Base-by-base conservation (phyloP, 2,888 invertebrate species). In the Biston betularia region DNA sequence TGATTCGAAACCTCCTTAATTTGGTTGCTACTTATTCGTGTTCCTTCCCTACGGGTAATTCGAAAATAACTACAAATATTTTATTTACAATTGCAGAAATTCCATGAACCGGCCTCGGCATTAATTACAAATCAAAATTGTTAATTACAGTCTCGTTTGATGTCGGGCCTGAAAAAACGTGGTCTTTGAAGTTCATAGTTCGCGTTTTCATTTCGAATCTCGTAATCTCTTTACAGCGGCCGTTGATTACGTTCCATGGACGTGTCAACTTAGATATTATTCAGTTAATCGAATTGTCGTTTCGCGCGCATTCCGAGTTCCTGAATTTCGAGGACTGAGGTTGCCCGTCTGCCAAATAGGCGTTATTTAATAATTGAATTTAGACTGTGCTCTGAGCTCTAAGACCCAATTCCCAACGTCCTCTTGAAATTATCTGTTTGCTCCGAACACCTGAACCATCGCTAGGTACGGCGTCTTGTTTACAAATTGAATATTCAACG, bases 251-350 rank as follows among this genome's bases (percentile, higher is more conserved):
- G 70, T 73, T 70, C 70, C 72, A 65, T 69, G 74, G 74, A 76
- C 78, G 76, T 80, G 77, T 77, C 75, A 79, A 78, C 78, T 77
- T 65, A 76, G 67, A 79, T 78, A 80, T 79, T 74, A 80, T 79
- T 75, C 73, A 66, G 75, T 68, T 81, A 85, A 84, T 84, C 79
- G 77, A 79, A 81, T 84, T 75, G 75, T 71, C 76, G 75, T 74
- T 77, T 68, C 71, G 72, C 57, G 69, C 71, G 69, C 70, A 70
- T 72, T 76, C 69, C 68, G 69, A 63, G 67, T 69, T 70, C 73
- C 66, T 65, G 72, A 74, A 78, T 75, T 81, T 73, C 59, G 65
- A 59, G 66, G 62, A 74, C 69, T 72, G 64, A 65, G 70, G 71
- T 71, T 70, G 71, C 68, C 68, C 70, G 69, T 77, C 74, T 78